Base-by-base conservation (phyloP, 2,113 vertebrate species). In the Pituophis catenifer region DNA sequence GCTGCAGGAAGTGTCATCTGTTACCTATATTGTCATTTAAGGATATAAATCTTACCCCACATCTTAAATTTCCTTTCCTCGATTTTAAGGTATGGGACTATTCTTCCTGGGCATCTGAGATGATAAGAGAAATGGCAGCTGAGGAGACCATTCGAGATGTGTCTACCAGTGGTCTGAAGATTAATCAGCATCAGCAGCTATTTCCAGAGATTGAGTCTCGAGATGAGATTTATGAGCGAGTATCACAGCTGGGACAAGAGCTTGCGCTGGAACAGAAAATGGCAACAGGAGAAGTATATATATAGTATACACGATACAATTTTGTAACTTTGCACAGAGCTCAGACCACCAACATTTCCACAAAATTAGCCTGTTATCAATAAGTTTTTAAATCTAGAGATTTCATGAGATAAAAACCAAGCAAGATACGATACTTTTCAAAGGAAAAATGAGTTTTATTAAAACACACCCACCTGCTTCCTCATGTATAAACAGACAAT, bases 181-280 rank as follows among this genome's bases (percentile, higher is more conserved):
- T 98, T 58, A 97, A 95, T 1, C 96, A 97, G 91, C 98, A 99
- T 89, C 98, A 98, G 53, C 97, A 98, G 94, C 97, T 99, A 3
- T 97, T 97, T 97, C 97, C 98, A 1, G 97, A 99, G 96, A 98
- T 99, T 17, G 97, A 98, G 91, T 97, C 98, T 54, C 94, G 95
- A 23, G 97, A 98, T 90, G 97, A 98, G 90, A 97, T 97, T 4
- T 98, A 98, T 54, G 95, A 95, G 6, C 97, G 62, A 2, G 96
- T 97, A 0, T 1, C 97, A 89, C 96, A 96, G 94, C 93, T 98
- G 86, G 99, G 98, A 13, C 96, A 98, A 91, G 96, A 97, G 62
- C 97, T 98, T 0, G 96, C 98, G 91, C 93, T 94, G 57, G 96
- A 97, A 89, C 96, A 97, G 75, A 91, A 95, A 62, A 92, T 54